Evolutionary conservation across 2,797 vertebrate species (phyloP).

Genomic region (Enteromius thamalakanensis): DNA sequence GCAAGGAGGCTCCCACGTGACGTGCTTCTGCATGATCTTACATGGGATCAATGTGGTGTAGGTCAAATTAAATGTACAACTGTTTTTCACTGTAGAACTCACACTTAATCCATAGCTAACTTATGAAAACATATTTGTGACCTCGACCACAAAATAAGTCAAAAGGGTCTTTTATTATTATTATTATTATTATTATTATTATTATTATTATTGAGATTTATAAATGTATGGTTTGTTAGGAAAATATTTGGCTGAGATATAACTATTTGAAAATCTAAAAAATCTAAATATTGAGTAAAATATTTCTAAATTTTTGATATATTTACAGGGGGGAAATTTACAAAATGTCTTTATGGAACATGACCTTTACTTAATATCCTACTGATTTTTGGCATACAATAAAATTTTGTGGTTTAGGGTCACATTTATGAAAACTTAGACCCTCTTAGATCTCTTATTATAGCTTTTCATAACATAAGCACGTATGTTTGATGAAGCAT

Average conservation of each 20-base stretch:
- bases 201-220: neutral
- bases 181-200: too few relatives aligned
- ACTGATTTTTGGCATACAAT: neutral
- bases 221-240: neutral
- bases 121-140: neutral
- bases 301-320: neutral
- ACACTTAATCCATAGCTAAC: neutral
- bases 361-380: neutral
- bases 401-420: neutral
- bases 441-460: neutral
- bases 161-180: neutral
- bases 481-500: neutral
- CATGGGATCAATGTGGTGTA: neutral
- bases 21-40: neutral
- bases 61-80: neutral
- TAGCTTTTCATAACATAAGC: neutral
- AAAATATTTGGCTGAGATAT: neutral
- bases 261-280: neutral
- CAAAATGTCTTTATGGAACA: neutral
- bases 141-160: neutral
- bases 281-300: neutral
- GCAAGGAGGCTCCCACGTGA: constrained; percentile 36
- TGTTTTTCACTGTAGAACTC: neutral
- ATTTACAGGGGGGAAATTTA: neutral
- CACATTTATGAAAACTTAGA: neutral